Evolutionary conservation across 2,113 vertebrate species (phyloP), one percentile per base, ranked within the genome.

Genomic region (Ameiurus melas): DNA sequence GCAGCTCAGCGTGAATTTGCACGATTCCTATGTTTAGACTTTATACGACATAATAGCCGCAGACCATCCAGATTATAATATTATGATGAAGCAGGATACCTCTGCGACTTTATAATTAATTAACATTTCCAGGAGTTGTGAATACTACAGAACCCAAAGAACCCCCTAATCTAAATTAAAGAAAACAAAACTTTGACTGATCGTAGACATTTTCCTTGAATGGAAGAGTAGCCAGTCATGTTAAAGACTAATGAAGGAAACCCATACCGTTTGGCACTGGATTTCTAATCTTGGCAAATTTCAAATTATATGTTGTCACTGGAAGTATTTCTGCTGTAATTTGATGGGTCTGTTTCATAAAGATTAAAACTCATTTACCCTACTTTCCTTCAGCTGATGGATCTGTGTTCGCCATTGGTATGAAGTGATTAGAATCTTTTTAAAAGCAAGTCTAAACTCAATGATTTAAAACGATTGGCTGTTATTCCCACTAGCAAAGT

Each of bases 241-340:
- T 96, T 96, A 93, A 20, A 90, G 95, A 96, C 96, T 96, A 96
- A 96, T 97, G 89, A 96, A 96, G 94, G 95, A 96, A 93, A 91
- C 92, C 92, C 90, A 88, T 91, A 92, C 90, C 87, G 89, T 93
- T 92, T 92, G 91, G 91, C 92, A 91, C 96, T 95, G 95, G 96
- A 96, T 95, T 96, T 96, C 95, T 95, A 96, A 97, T 96, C 95
- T 97, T 95, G 95, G 96, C 96, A 95, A 95, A 94, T 96, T 96
- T 96, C 94, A 97, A 98, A 97, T 98, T 97, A 97, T 94, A 97
- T 90, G 96, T 96, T 98, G 97, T 97, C 97, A 95, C 95, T 96
- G 94, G 95, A 95, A 96, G 96, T 96, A 95, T 97, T 96, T 96
- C 94, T 95, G 96, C 96, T 97, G 95, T 97, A 96, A 97, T 97